Evolutionary conservation across 2,113 vertebrate species (phyloP), one percentile per base, ranked within the genome.

Genomic region (Spilogale gracilis): DNA sequence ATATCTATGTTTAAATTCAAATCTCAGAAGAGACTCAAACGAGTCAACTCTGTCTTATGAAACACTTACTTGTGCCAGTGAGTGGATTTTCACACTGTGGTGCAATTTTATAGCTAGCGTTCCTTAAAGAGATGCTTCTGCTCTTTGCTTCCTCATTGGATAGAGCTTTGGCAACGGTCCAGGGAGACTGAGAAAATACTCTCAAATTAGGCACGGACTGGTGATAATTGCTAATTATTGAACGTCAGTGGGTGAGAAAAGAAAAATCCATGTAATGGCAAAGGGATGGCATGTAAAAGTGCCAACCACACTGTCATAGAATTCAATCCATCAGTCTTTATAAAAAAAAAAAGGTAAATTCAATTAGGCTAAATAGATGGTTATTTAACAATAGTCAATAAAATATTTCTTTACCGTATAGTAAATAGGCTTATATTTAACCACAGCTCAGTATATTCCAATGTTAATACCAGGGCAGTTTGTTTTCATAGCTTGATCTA

Each of bases 401-500:
- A 98, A 98, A 98, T 95, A 98, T 98, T 98, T 98, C 97, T 97
- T 98, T 97, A 93, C 89, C 20, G 52, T 97, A 95, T 96, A 97
- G 98, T 98, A 98, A 99, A 99, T 98, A 98, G 73, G 60, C 71
- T 98, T 98, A 91, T 98, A 98, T 98, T 99, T 98, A 99, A 98
- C 96, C 97, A 98, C 95, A 98, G 98, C 98, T 99, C 98, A 98
- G 98, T 98, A 86, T 96, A 93, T 98, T 98, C 95, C 91, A 93
- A 81, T 84, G 96, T 98, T 98, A 98, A 98, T 96, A 97, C 58
- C 92, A 97, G 45, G 80, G 96, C 71, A 97, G 97, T 98, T 98
- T 98, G 97, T 98, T 98, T 99, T 98, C 98, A 98, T 97, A 98
- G 98, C 97, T 98, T 25, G 97, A 98, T 98, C 98, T 99, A 98